Percentiles rank a stretch among this genome's conserved stretches.
Evolutionary conservation across 2,888 invertebrate genomes (phyloP).

Genomic region (Leptinotarsa haldemani): DNA sequence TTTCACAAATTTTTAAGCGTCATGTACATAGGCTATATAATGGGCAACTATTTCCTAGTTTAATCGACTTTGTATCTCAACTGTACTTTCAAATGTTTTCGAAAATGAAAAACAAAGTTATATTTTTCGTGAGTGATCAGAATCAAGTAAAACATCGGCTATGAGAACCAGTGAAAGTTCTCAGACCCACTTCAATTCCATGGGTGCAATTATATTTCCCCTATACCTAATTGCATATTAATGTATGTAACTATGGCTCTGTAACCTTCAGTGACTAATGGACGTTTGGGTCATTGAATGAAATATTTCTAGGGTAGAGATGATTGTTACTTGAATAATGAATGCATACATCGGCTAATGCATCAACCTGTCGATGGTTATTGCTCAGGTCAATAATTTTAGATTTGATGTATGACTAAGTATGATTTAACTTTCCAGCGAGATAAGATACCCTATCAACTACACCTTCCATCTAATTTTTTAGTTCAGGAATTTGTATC

Average conservation of each 20-base stretch:
- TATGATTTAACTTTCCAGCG: no score
- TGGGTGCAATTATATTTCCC: conserved; percentile 1
- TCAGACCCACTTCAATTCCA: background rate
- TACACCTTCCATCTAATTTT: no score
- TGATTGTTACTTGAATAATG: background rate
- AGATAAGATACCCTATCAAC: no score
- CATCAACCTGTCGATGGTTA: background rate
- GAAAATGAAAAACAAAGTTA: no score
- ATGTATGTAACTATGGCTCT: conserved; percentile 1
- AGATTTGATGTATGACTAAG: no score
- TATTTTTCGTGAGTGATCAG: no score
- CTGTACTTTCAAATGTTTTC: no score
- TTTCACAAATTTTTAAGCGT: no score
- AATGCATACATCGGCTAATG: background rate
- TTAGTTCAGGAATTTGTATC: no score
- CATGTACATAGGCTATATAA: no score
- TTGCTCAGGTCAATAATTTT: background rate
- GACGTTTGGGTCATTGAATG: background rate
- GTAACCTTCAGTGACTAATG: background rate
- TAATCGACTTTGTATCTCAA: no score
- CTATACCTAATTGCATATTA: conserved; percentile 15
- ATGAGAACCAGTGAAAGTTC: background rate
- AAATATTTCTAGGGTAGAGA: background rate
- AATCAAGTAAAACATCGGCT: background rate
- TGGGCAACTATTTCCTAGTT: no score